Evolutionary conservation across 2,797 vertebrate species (phyloP).

Genomic region (Danionella dracula): DNA sequence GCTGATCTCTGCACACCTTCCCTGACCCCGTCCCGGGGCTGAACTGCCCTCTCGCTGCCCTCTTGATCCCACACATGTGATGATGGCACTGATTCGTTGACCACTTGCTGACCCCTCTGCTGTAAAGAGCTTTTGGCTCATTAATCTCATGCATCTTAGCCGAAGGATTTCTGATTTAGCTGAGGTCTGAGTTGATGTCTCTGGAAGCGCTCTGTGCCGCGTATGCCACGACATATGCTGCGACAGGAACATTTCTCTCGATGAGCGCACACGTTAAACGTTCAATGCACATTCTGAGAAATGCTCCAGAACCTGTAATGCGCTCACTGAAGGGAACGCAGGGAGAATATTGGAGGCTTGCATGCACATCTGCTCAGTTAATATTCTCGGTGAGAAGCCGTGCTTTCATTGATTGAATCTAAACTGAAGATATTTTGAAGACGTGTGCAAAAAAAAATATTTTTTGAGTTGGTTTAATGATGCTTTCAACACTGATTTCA

Average conservation of each 20-base stretch:
- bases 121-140: conserved; percentile 21
- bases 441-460: no score
- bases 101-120: conserved; percentile 4
- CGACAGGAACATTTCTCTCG: not conserved
- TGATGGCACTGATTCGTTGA: conserved; percentile 23
- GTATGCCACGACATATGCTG: not conserved
- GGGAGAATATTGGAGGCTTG: no score
- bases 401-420: no score
- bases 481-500: no score
- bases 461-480: no score
- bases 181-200: not conserved
- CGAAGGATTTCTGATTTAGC: not conserved
- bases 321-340: not conserved
- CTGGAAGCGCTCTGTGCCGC: not conserved
- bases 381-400: no score
- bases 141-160: conserved; percentile 10
- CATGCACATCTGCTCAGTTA: not conserved
- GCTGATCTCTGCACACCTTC: conserved; percentile 56
- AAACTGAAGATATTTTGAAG: no score
- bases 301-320: not conserved
- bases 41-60: conserved; percentile 42
- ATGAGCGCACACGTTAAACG: not conserved
- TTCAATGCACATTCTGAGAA: not conserved
- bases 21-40: conserved; percentile 50
- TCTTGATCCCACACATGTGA: conserved; percentile 65